Percentiles rank a stretch among this genome's conserved stretches.
Conservation (phyloP, 2,888 invertebrate species). For the Apeira syringaria region DNA sequence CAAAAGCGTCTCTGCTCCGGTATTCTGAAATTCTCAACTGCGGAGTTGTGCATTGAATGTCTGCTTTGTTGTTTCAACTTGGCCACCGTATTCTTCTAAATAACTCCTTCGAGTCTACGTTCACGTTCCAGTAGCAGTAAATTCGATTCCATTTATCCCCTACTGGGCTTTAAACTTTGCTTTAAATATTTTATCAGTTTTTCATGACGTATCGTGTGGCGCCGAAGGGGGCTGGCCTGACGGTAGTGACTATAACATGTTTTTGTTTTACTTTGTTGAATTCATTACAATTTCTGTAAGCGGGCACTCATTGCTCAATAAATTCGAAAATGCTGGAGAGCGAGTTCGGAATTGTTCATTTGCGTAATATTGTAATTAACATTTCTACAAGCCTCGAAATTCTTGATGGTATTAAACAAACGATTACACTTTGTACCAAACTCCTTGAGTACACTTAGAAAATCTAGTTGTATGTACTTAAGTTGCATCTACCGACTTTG, state of each 20-base stretch:
- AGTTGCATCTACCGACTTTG: slow-evolving; percentile 25
- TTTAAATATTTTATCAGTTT: slow-evolving; percentile 80
- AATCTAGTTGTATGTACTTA: too few species aligned
- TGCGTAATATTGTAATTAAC: too few species aligned
- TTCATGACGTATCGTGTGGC: slow-evolving; percentile 73
- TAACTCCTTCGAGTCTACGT: slow-evolving; percentile 47
- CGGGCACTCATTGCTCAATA: too few species aligned
- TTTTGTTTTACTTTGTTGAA: slow-evolving; percentile 21
- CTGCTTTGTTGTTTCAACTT: slow-evolving; percentile 43
- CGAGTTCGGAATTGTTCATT: too few species aligned
- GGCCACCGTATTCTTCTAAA: slow-evolving; percentile 49
- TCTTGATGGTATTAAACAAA: not conserved
- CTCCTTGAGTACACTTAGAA: too few species aligned
- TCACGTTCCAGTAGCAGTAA: slow-evolving; percentile 64
- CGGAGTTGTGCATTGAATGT: slow-evolving; percentile 38
- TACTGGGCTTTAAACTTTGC: slow-evolving; percentile 60
- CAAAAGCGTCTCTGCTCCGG: slow-evolving; percentile 37
- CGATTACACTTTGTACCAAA: too few species aligned
- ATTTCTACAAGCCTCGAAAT: too few species aligned
- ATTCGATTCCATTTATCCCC: slow-evolving; percentile 63
- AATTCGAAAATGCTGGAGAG: too few species aligned
- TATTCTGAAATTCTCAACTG: slow-evolving; percentile 37
- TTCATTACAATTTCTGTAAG: too few species aligned
- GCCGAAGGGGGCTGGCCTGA: slow-evolving; percentile 62
- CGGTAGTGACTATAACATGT: too few species aligned